Percentiles rank a stretch among this genome's conserved stretches.
phyloP scores from a whole-genome alignment of 1,140 invertebrate genomes.

The Hyphantria cunea region DNA sequence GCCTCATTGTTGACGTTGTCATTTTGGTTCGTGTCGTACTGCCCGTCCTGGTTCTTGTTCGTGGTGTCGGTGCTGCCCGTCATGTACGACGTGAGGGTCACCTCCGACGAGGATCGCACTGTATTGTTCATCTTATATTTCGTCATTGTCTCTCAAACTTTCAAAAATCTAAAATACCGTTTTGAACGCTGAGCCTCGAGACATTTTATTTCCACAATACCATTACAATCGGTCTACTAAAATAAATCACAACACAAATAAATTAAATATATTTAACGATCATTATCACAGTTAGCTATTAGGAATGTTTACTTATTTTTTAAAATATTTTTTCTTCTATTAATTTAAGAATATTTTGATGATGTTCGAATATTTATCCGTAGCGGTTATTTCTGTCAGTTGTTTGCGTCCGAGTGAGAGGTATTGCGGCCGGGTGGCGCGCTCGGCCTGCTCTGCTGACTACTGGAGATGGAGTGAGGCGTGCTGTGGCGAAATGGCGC shows the following conservation, averaged over 20 bases:
- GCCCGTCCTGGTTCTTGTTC: slow-evolving; percentile 43
- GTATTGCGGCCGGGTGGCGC: neutral
- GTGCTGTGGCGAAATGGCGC: slow-evolving; percentile 21
- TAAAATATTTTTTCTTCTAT: neutral
- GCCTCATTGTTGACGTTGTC: slow-evolving; percentile 48
- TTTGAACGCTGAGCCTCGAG: slow-evolving; percentile 56
- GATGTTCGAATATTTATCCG: too few relatives aligned
- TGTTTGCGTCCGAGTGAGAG: neutral
- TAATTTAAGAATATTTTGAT: too few relatives aligned
- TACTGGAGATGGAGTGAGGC: neutral
- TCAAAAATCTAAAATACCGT: slow-evolving; percentile 47
- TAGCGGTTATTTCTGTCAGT: neutral
- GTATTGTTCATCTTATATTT: slow-evolving; percentile 78
- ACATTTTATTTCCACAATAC: slow-evolving; percentile 49
- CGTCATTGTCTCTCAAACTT: slow-evolving; percentile 58
- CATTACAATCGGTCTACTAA: slow-evolving; percentile 21
- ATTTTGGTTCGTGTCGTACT: slow-evolving; percentile 53
- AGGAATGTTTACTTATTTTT: slow-evolving; percentile 24
- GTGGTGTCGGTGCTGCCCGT: slow-evolving; percentile 50
- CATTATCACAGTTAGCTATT: slow-evolving; percentile 33
- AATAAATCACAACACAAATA: slow-evolving; percentile 24
- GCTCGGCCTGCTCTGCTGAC: neutral
- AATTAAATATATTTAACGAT: slow-evolving; percentile 18
- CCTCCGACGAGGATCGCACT: slow-evolving; percentile 65
- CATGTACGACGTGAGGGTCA: slow-evolving; percentile 77